Conservation (phyloP, 2,888 invertebrate genomes). For the Tetramorium bicarinatum region DNA sequence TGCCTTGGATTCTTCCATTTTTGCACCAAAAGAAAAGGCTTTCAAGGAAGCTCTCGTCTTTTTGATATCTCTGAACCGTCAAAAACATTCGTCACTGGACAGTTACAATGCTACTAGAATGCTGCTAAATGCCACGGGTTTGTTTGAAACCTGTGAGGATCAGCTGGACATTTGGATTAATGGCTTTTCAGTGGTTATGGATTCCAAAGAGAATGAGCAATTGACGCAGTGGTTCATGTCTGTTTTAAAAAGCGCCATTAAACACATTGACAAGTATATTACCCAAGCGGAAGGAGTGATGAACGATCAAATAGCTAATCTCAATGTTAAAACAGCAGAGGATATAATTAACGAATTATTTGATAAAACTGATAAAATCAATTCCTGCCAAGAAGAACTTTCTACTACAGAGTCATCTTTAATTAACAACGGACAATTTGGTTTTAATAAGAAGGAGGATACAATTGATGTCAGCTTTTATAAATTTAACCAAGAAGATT, state of each 20-base stretch:
- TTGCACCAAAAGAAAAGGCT: slow-evolving; percentile 78
- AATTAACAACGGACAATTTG: slow-evolving; percentile 7
- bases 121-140: slow-evolving; percentile 89
- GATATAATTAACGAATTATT: slow-evolving; percentile 72
- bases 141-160: slow-evolving; percentile 89
- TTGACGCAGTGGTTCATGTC: slow-evolving; percentile 80
- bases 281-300: slow-evolving; percentile 74
- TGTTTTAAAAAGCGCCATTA: slow-evolving; percentile 72
- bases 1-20: slow-evolving; percentile 82
- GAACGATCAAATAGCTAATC: slow-evolving; percentile 67
- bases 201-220: slow-evolving; percentile 72
- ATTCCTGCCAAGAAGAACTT: neutral
- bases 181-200: slow-evolving; percentile 82
- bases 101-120: slow-evolving; percentile 87
- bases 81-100: slow-evolving; percentile 57
- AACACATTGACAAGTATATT: slow-evolving; percentile 79
- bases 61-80: slow-evolving; percentile 76
- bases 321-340: slow-evolving; percentile 65
- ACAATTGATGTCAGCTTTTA: neutral
- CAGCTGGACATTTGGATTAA: slow-evolving; percentile 91
- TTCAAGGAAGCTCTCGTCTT: slow-evolving; percentile 78
- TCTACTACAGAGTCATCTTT: neutral
- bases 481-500: neutral
- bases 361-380: neutral
- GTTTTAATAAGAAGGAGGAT: neutral